Evolutionary conservation across 2,888 invertebrate species (phyloP).

Genomic region (Auanema sp.): DNA sequence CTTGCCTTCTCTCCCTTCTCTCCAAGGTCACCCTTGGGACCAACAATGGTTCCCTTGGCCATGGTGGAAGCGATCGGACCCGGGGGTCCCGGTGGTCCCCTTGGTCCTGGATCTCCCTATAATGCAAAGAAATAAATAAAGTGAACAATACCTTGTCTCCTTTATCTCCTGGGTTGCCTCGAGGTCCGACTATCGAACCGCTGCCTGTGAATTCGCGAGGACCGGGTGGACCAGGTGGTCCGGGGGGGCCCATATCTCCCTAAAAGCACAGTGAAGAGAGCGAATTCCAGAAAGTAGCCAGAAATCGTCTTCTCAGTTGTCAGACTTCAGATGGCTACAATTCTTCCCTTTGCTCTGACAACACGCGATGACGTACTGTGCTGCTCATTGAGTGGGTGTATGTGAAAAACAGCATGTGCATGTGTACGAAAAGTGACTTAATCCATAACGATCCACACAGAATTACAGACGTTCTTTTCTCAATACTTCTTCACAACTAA

Average conservation of each 20-base stretch:
- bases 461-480: too few species aligned
- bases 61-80: conserved; percentile 53
- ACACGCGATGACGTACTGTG: conserved; percentile 1
- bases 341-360: conserved; percentile 1
- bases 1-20: conserved; percentile 70
- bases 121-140: conserved; percentile 24
- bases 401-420: too few species aligned
- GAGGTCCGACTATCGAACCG: conserved; percentile 58
- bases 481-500: too few species aligned
- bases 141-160: conserved; percentile 53
- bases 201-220: conserved; percentile 58
- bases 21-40: conserved; percentile 71
- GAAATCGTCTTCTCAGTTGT: too few species aligned
- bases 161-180: conserved; percentile 56
- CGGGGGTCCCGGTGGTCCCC: conserved; percentile 58
- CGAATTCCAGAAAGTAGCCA: too few species aligned
- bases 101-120: conserved; percentile 58
- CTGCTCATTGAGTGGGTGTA: too few species aligned
- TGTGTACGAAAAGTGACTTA: too few species aligned
- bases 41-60: conserved; percentile 60
- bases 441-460: too few species aligned
- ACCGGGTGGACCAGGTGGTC: conserved; percentile 67
- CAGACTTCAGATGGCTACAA: too few species aligned
- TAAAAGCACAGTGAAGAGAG: conserved; percentile 25
- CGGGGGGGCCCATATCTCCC: conserved; percentile 62